Conservation (phyloP, 2,797 vertebrate species). For the Arrhamphus sclerolepis region DNA sequence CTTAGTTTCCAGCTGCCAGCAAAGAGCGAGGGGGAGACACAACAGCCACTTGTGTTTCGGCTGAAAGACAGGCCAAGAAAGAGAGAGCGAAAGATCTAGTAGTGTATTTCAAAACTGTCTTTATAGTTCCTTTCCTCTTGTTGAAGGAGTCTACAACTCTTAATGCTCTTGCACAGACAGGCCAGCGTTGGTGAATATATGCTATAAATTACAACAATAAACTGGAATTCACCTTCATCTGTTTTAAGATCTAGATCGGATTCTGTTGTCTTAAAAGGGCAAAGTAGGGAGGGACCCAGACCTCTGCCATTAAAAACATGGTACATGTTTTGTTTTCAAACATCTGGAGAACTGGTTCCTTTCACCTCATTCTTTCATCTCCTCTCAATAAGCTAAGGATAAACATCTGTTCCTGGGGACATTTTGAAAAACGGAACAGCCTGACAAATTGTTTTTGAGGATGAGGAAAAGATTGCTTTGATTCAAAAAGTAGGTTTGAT, state of each 20-base stretch:
- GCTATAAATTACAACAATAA: slow-evolving; percentile 48
- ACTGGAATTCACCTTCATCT: slow-evolving; percentile 22
- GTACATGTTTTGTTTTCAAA: slow-evolving; percentile 61
- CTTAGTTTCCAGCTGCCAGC: slow-evolving; percentile 79
- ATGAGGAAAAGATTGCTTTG: slow-evolving; percentile 71
- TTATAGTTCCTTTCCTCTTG: slow-evolving; percentile 65
- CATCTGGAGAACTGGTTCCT: slow-evolving; percentile 67
- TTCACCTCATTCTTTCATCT: slow-evolving; percentile 51
- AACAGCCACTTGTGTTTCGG: slow-evolving; percentile 72
- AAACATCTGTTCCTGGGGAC: slow-evolving; percentile 72
- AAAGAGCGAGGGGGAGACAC: slow-evolving; percentile 69
- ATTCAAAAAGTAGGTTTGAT: slow-evolving; percentile 59
- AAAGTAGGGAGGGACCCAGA: slow-evolving; percentile 29
- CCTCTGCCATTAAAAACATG: slow-evolving; percentile 36
- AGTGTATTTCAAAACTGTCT: slow-evolving; percentile 79
- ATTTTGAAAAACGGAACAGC: slow-evolving; percentile 55
- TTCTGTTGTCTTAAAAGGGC: slow-evolving; percentile 27
- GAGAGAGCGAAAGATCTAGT: slow-evolving; percentile 69
- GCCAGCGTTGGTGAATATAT: slow-evolving; percentile 51
- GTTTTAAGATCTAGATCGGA: slow-evolving; percentile 6
- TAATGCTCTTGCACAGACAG: slow-evolving; percentile 37
- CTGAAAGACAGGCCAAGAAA: slow-evolving; percentile 72
- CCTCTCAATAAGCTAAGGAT: slow-evolving; percentile 58
- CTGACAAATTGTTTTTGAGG: slow-evolving; percentile 68
- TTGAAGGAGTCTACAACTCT: slow-evolving; percentile 50